These are phyloP conservation scores for Maniola jurtina DNA, from an alignment of 1,140 invertebrate genomes.

Conservation along the genomic window DNA sequence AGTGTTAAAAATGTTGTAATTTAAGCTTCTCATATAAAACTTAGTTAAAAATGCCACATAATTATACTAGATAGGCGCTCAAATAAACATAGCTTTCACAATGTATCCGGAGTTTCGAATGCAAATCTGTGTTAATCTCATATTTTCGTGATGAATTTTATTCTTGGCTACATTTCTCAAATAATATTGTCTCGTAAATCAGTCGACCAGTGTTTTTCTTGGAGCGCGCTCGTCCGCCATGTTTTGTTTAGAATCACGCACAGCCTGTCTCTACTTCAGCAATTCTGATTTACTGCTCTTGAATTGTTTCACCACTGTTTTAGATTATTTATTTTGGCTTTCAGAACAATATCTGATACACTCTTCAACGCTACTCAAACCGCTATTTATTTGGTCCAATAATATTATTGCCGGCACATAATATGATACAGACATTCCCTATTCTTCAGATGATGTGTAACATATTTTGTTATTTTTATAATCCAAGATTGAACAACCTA, in stretches of 20 bases:
- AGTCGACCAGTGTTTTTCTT: constrained; percentile 74
- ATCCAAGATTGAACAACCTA: no score
- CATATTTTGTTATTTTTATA: background rate
- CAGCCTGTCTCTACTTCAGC: constrained; percentile 61
- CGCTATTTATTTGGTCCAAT: background rate
- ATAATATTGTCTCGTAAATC: constrained; percentile 76
- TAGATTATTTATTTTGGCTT: constrained; percentile 40
- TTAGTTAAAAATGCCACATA: constrained; percentile 3
- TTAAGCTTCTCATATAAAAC: constrained; percentile 3
- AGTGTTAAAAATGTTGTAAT: background rate
- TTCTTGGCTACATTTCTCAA: constrained; percentile 68
- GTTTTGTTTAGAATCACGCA: constrained; percentile 78
- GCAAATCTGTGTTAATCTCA: constrained; percentile 54
- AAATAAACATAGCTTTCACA: constrained; percentile 32
- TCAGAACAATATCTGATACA: constrained; percentile 33
- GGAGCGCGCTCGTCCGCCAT: constrained; percentile 53
- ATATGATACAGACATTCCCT: background rate
- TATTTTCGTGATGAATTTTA: constrained; percentile 69
- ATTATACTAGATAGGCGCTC: background rate
- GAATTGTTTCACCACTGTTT: constrained; percentile 58
- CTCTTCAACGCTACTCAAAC: constrained; percentile 17
- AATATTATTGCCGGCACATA: background rate
- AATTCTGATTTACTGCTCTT: constrained; percentile 67
- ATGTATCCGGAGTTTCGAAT: constrained; percentile 25
- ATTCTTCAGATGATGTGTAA: no score